A percentile compares a stretch with the other conserved stretches of the same genome.
Conservation (phyloP, 2,888 invertebrate species). For the Gastrophysa polygoni region DNA sequence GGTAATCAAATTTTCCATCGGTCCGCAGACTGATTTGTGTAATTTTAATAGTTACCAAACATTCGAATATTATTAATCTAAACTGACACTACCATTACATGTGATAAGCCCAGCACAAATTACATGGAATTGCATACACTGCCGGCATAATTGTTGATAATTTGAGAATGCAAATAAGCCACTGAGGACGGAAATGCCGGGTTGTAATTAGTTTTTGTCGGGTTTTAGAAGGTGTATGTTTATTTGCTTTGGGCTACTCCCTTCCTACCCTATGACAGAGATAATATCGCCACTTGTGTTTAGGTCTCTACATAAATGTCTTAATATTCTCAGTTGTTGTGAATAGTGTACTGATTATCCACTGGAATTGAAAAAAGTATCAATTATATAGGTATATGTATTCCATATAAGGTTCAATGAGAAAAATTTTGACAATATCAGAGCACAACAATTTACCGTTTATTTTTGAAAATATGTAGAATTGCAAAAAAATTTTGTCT, state of each 20-base stretch:
- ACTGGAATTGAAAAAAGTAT: too few species aligned
- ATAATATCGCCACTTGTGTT: not conserved
- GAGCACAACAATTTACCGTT: too few species aligned
- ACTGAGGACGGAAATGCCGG: not conserved
- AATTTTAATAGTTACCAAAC: constrained; percentile 20
- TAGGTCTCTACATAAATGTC: too few species aligned
- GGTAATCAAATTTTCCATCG: not conserved
- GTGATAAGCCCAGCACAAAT: not conserved
- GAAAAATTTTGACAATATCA: too few species aligned
- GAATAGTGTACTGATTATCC: too few species aligned
- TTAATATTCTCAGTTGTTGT: too few species aligned
- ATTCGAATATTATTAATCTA: constrained; percentile 11
- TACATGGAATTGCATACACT: not conserved
- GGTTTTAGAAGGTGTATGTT: not conserved
- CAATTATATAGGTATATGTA: too few species aligned
- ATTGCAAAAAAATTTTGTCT: too few species aligned
- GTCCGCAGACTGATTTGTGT: constrained; percentile 8
- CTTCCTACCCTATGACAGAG: too few species aligned
- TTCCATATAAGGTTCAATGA: too few species aligned
- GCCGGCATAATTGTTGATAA: not conserved
- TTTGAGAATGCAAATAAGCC: constrained; percentile 6
- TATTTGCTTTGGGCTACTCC: not conserved
- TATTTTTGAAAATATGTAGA: too few species aligned
- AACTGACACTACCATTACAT: not conserved
- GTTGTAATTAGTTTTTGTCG: constrained; percentile 9